Base-by-base conservation (phyloP, 2,113 vertebrate genomes). In the Carollia perspicillata region DNA sequence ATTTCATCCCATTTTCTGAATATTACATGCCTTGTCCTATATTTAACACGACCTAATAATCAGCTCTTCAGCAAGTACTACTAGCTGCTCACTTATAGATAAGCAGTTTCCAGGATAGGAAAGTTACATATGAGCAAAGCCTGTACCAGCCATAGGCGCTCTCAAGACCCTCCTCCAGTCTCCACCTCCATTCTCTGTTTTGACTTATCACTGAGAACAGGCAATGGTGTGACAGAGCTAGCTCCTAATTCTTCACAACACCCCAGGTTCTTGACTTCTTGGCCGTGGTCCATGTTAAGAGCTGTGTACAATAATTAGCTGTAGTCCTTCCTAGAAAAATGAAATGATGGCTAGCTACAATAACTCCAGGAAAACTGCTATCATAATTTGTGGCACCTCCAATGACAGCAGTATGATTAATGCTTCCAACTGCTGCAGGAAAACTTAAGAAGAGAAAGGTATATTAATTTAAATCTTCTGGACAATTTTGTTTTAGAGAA, bases 401-500 rank as follows among this genome's bases (percentile, higher is more conserved):
- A 86, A 42, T 37, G 35, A 63, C 26, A 63, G 66, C 28, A 75
- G 40, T 55, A 91, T 47, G 26, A 37, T 74, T 80, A 89, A 74
- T 75, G 66, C 5, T 51, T 94, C 71, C 49, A 86, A 40, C 1
- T 77, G 72, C 35, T 79, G 1, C 11, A 89, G n/a, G 66, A 20
- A 84, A 90, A 93, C 12, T 23, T 84, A 79, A 3, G 11, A 49
- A 26, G 17, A 90, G 35, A 40, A 89, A 20, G 51, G 37, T 55
- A 22, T 33, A 66, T 47, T 83, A 87, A 87, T 68, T 55, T 84
- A 74, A 92, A 85, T 88, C 53, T 95, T 33, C 37, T 92, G 20
- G 42, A 81, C 44, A 87, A 77, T 30, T 66, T 71, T 66, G 42
- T 74, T 97, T 96, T 55, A 97, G 13, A 93, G 53, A 90, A 93